Base-by-base conservation (phyloP, 2,113 vertebrate species). In the Cardinalis cardinalis region DNA sequence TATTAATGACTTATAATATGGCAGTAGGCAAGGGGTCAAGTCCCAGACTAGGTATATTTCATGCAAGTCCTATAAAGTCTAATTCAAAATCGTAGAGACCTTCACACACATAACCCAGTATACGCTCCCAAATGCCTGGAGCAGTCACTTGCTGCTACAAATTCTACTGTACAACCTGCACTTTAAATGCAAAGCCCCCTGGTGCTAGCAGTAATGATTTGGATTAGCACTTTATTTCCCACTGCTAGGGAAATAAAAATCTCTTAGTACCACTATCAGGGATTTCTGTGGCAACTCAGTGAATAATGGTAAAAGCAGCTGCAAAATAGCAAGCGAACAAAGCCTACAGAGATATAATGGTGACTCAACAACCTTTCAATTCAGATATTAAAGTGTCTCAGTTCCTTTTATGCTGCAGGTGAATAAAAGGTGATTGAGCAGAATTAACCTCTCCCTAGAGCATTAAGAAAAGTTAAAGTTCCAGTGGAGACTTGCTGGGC, bases 351-450 rank as follows among this genome's bases (percentile, higher is more conserved):
- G 69, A 46, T 75, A 69, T 38, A 87, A 71, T 43, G 63, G 84
- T 77, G 86, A 93, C 92, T 89, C 89, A 66, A 91, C 74, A 90
- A 79, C 75, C 81, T 95, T 95, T 78, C 84, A 71, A 76, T 82
- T 76, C 88, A 79, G 51, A 69, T 93, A 29, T 83, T 90, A 89
- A 89, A 92, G 66, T 58, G 38, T 69, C 93, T 82, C 68, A 76
- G 69, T 64, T 95, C 36, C 32, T 74, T 95, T 95, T 81, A 61
- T 63, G 80, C 63, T 87, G 79, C 65, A 89, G 73, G 87, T 78
- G 75, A 96, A 95, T 95, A 75, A 90, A 86, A 96, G 94, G 65
- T 73, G 73, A 90, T 85, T 90, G 90, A 91, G 77, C n/a, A 76
- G 78, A 88, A 92, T 94, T 92, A 88, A 86, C 83, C 86, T 92